Evolutionary conservation across 2,113 vertebrate species (phyloP).

Genomic region (Perca fluviatilis): DNA sequence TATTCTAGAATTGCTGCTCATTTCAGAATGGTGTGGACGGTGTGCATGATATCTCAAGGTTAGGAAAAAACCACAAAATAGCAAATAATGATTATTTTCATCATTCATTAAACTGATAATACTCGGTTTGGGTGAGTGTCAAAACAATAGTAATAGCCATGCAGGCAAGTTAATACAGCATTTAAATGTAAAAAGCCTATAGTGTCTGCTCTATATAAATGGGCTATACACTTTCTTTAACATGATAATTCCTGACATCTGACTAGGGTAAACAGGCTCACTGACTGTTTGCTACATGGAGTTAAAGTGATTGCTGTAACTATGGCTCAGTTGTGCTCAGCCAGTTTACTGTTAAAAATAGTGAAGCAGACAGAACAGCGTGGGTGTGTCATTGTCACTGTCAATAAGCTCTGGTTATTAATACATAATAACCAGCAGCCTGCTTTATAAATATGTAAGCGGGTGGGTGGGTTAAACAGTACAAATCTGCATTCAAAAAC

Average conservation of each 20-base stretch:
- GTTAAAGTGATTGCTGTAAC: slow-evolving; percentile 32
- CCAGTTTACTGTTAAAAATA: slow-evolving; percentile 36
- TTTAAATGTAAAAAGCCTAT: background rate
- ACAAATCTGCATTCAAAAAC: background rate
- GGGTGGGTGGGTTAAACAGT: background rate
- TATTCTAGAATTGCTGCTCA: no score
- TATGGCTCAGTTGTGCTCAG: slow-evolving; percentile 29
- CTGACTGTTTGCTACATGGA: slow-evolving; percentile 8
- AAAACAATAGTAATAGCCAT: background rate
- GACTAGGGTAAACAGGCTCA: slow-evolving; percentile 21
- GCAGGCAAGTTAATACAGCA: background rate
- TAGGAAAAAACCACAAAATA: no score
- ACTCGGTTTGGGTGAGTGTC: no score
- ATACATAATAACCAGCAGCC: slow-evolving; percentile 29
- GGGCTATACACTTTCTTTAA: slow-evolving; percentile 12
- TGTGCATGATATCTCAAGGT: no score
- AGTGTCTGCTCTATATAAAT: background rate
- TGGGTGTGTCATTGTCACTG: slow-evolving; percentile 53
- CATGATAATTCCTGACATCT: slow-evolving; percentile 21
- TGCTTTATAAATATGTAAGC: slow-evolving; percentile 9
- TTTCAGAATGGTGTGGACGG: no score
- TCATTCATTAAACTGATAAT: no score
- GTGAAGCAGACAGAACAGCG: slow-evolving; percentile 23
- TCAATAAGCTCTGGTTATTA: slow-evolving; percentile 33
- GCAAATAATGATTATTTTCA: no score